Base-by-base conservation (phyloP, 2,797 vertebrate genomes). In the Philypnodon macrostomus region DNA sequence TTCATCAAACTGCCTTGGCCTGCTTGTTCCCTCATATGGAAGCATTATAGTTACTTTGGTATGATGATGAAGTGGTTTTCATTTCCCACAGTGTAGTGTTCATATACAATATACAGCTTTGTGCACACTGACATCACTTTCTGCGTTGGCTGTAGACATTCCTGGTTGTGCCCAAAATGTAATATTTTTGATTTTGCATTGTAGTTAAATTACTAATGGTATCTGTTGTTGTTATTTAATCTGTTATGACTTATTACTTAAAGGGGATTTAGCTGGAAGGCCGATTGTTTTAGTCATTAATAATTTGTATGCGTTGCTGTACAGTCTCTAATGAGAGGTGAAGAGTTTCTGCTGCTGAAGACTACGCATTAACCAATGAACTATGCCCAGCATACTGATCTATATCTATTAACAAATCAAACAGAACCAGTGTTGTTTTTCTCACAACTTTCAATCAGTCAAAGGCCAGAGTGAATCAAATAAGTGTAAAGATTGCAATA, bases 1-100 rank as follows among this genome's bases (percentile, higher is more conserved):
- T 85, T 75, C 75, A 77, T 84, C 73, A 84, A 40, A 62, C 62
- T 53, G 58, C 61, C 55, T 52, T 23, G 59, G 52, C 13, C 6
- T 8, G 60, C 53, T 60, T 53, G 56, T 71, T 45, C 45, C 67
- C 50, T 58, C 58, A 62, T 70, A 73, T 79, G 68, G 67, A 80
- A 67, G 44, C 46, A 53, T 67, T 57, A 47, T 53, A 37, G 21
- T 30, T 48, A 57, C 67, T 62, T 30, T 37, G 48, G 40, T 31
- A 36, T 61, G 47, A 68, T 63, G 63, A 69, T 70, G 42, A 68
- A 69, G 62, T 47, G 53, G 33, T 62, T 63, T 63, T 64, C 19
- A 44, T 54, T 71, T 49, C 59, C 59, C 59, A 23, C 61, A 55
- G 30, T 71, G 59, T 55, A 69, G 65, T 67, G 56, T 73, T 58